Conservation (phyloP, 2,797 vertebrate genomes). For the Syncerus caffer region DNA sequence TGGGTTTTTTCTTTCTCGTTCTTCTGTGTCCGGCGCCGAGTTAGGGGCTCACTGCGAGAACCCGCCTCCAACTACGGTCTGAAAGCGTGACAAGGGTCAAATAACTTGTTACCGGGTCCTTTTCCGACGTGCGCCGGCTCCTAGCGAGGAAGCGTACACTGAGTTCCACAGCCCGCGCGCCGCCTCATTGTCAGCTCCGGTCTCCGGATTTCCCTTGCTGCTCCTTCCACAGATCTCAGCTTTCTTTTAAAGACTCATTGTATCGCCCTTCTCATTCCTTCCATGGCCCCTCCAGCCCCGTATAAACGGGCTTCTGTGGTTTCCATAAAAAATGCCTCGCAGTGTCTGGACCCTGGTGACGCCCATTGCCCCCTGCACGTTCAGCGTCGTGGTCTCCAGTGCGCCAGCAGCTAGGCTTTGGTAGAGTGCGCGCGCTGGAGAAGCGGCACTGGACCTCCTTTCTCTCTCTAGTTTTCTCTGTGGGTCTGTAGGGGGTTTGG, state of each 20-base stretch:
- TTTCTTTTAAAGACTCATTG: conserved; percentile 52
- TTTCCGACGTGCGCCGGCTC: neutral
- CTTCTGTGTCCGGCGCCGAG: neutral
- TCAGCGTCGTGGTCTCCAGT: neutral
- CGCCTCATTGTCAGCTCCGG: neutral
- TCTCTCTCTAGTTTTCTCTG: neutral
- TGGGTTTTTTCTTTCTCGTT: neutral
- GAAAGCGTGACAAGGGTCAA: neutral
- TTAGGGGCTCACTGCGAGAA: neutral
- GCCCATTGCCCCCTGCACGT: neutral
- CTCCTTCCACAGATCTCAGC: neutral
- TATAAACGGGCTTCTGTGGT: conserved; percentile 41
- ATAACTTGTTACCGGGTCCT: neutral
- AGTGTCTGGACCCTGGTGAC: conserved; percentile 2
- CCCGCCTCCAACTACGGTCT: neutral
- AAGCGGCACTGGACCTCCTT: neutral
- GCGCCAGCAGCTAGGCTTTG: neutral
- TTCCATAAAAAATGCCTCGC: conserved; percentile 37
- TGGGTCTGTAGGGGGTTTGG: neutral
- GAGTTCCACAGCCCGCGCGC: neutral
- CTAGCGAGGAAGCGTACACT: neutral
- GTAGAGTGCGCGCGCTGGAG: neutral
- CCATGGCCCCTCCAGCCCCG: neutral
- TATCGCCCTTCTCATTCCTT: neutral
- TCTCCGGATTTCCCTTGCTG: neutral